These are phyloP conservation scores for Patella pellucida DNA, from an alignment of 2,888 invertebrate genomes.

Conservation along the genomic window DNA sequence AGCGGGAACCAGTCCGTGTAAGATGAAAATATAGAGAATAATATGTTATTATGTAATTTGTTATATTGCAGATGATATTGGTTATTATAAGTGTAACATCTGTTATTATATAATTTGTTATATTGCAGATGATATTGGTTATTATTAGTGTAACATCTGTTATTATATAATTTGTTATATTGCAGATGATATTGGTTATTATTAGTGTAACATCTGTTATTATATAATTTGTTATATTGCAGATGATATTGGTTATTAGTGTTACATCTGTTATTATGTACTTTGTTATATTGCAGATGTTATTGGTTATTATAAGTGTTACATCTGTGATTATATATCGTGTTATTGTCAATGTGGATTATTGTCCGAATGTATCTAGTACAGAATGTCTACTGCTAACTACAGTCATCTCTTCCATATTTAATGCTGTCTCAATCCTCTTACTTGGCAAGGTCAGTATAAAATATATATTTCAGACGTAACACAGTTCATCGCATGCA, in stretches of 20 bases:
- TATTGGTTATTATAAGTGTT: slow-evolving; percentile 67
- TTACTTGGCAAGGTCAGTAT: slow-evolving; percentile 68
- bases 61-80: slow-evolving; percentile 55
- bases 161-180: neutral
- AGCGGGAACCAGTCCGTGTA: too few species aligned
- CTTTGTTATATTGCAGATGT: slow-evolving; percentile 49
- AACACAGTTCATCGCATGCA: too few species aligned
- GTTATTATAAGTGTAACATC: slow-evolving; percentile 67
- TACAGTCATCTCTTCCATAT: slow-evolving; percentile 69
- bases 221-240: too few species aligned
- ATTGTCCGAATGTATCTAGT: slow-evolving; percentile 50
- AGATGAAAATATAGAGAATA: too few species aligned
- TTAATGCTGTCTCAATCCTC: slow-evolving; percentile 72
- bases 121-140: slow-evolving; percentile 64
- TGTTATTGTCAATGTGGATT: slow-evolving; percentile 66
- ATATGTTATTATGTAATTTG: neutral
- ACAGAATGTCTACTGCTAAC: slow-evolving; percentile 65
- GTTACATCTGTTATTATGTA: neutral
- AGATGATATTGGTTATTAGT: too few species aligned
- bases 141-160: slow-evolving; percentile 61
- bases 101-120: neutral
- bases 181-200: slow-evolving; percentile 66
- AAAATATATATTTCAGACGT: too few species aligned
- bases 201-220: slow-evolving; percentile 13
- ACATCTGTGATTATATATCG: slow-evolving; percentile 68